Percentiles rank a stretch among this genome's conserved stretches.
These are phyloP conservation scores for Kradibia gibbosae DNA, from an alignment of 1,140 invertebrate genomes.

Conservation along the genomic window DNA sequence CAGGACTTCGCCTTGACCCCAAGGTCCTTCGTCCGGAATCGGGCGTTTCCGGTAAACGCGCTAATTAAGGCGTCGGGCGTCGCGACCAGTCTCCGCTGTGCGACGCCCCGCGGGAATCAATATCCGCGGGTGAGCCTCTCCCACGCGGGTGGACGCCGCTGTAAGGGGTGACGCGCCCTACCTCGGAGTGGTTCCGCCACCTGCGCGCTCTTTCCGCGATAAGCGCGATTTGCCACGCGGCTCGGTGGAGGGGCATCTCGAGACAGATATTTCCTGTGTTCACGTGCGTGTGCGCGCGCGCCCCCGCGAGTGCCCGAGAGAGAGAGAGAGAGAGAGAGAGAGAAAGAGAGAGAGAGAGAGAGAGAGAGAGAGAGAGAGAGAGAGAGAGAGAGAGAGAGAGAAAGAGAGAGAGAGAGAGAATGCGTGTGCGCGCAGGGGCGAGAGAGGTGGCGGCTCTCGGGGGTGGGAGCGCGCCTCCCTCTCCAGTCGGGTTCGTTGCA, in stretches of 20 bases:
- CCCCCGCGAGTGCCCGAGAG: too few species aligned
- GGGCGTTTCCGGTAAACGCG: slow-evolving; percentile 9
- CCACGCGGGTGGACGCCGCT: background rate
- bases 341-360: too few species aligned
- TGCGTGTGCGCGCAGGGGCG: too few species aligned
- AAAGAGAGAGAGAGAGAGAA: too few species aligned
- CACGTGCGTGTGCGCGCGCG: too few species aligned
- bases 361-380: slow-evolving; percentile 39
- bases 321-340: too few species aligned
- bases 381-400: background rate
- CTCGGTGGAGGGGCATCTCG: too few species aligned
- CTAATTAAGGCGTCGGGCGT: slow-evolving; percentile 13
- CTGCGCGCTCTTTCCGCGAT: slow-evolving; percentile 57
- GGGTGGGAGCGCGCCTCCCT: too few species aligned
- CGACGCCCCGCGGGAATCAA: slow-evolving; percentile 69
- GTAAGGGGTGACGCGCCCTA: slow-evolving; percentile 32
- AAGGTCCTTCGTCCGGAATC: background rate
- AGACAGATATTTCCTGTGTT: too few species aligned
- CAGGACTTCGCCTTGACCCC: slow-evolving; percentile 7
- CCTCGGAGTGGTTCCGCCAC: slow-evolving; percentile 23
- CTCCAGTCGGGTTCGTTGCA: background rate
- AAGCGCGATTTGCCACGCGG: slow-evolving; percentile 71
- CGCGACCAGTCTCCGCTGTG: slow-evolving; percentile 25
- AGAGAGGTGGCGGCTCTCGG: too few species aligned
- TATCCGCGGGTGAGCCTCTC: slow-evolving; percentile 63